Evolutionary conservation across 2,797 vertebrate species (phyloP).

Genomic region (Falco berigora): DNA sequence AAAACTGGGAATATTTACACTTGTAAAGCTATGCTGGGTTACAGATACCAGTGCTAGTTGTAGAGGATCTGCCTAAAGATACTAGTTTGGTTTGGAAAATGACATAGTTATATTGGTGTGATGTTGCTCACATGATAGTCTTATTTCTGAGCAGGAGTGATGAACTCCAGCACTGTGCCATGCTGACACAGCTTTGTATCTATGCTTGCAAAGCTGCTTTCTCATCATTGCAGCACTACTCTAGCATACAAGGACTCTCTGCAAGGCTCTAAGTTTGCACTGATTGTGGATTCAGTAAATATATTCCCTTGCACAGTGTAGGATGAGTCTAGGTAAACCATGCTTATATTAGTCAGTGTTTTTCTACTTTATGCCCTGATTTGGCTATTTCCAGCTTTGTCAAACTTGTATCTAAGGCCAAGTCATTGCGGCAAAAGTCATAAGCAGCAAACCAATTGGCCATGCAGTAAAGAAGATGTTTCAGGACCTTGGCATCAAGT

Average conservation of each 20-base stretch:
- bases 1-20: background rate
- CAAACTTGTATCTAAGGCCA: background rate
- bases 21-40: background rate
- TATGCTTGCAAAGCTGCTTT: background rate
- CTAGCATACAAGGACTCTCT: background rate
- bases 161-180: accelerated
- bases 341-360: background rate
- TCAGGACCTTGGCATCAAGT: background rate
- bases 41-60: background rate
- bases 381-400: background rate
- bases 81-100: background rate
- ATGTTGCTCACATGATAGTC: background rate
- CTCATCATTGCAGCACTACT: background rate
- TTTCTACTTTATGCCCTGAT: background rate
- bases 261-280: background rate
- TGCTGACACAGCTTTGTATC: background rate
- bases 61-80: background rate
- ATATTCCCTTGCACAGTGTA: background rate
- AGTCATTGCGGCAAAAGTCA: background rate
- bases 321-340: background rate
- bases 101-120: background rate
- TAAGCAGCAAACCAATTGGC: background rate
- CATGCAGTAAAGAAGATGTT: background rate
- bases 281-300: background rate
- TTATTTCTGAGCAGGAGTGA: background rate